A percentile compares a stretch with the other conserved stretches of the same genome.
Evolutionary conservation across 1,140 invertebrate genomes (phyloP).

Genomic region (Sarcophaga peregrina): DNA sequence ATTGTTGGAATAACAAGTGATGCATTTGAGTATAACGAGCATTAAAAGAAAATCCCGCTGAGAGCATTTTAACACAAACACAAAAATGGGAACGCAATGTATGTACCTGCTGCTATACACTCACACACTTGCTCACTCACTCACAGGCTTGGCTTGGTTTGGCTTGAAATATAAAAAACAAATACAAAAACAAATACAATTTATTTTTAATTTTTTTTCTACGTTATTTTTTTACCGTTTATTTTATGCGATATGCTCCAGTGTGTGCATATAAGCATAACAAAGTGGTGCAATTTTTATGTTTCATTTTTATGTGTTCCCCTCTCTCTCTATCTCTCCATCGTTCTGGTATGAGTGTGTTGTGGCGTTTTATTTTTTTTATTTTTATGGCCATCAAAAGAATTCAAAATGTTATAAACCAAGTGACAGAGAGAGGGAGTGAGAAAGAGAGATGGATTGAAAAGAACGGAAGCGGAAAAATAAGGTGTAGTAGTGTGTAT

Average conservation of each 20-base stretch:
- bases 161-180: too few species aligned
- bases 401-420: neutral
- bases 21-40: too few species aligned
- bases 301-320: neutral
- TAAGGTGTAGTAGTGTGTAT: too few species aligned
- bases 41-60: too few species aligned
- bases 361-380: neutral
- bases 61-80: neutral
- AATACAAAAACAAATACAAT: neutral
- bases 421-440: neutral
- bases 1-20: too few species aligned
- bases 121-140: too few species aligned
- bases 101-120: neutral
- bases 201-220: neutral
- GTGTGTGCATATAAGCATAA: neutral
- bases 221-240: neutral
- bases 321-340: too few species aligned
- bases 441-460: neutral
- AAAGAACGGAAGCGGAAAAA: too few species aligned
- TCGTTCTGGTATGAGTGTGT: neutral
- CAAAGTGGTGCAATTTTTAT: constrained; percentile 3
- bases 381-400: neutral
- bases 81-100: neutral
- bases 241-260: neutral
- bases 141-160: neutral